Conservation (phyloP, 2,797 vertebrate genomes). For the Nannoperca australis region DNA sequence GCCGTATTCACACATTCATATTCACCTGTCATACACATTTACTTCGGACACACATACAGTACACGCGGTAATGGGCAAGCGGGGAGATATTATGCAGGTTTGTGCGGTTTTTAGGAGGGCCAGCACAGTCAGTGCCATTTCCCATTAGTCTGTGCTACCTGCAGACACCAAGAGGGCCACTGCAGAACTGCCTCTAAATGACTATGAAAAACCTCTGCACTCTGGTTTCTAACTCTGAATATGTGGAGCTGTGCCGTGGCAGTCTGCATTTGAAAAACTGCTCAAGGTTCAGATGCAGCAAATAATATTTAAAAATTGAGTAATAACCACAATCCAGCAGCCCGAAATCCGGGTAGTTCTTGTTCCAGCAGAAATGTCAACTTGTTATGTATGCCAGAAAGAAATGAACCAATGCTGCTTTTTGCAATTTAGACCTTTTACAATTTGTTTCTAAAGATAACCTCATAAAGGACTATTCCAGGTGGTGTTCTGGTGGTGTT, state of each 20-base stretch:
- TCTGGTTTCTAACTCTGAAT: neutral
- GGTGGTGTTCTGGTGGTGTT: neutral
- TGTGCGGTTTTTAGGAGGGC: slow-evolving; percentile 26
- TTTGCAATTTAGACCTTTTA: neutral
- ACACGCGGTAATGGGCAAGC: neutral
- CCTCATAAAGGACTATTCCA: neutral
- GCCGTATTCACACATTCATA: slow-evolving; percentile 34
- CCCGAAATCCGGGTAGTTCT: neutral
- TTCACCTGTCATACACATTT: slow-evolving; percentile 14
- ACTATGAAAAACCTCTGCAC: slow-evolving; percentile 8
- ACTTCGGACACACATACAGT: neutral
- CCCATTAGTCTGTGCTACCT: slow-evolving; percentile 43
- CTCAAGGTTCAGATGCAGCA: neutral
- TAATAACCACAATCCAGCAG: slow-evolving; percentile 10
- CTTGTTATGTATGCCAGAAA: slow-evolving; percentile 2
- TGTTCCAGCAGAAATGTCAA: slow-evolving; percentile 11
- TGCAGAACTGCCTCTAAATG: slow-evolving; percentile 34
- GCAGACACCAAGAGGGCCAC: slow-evolving; percentile 20
- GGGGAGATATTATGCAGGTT: slow-evolving; percentile 30
- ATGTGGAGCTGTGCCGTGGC: neutral
- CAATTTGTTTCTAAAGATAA: slow-evolving; percentile 15
- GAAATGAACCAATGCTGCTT: slow-evolving; percentile 3
- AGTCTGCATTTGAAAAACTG: neutral
- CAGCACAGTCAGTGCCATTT: slow-evolving; percentile 43
- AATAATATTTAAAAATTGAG: slow-evolving; percentile 5